Base-by-base conservation (phyloP, 2,888 invertebrate species). In the Drosophila flavopinicola region DNA sequence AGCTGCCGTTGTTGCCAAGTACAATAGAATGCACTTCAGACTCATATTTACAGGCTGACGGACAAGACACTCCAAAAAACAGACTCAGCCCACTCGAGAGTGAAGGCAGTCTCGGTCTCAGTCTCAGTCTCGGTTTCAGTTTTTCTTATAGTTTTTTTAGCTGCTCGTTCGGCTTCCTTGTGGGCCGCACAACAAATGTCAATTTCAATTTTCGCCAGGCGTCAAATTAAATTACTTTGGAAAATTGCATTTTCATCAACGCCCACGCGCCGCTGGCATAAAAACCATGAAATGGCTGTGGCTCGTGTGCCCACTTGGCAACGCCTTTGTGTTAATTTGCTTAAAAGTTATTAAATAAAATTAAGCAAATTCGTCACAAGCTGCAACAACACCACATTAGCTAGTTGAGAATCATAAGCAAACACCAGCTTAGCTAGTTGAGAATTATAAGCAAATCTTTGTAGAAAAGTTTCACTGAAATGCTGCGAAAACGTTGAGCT, bases 121-220 rank as follows among this genome's bases (percentile, higher is more conserved):
- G 23, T 44, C 54, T 24, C 1, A 20, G 20, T 45, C 27, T n/a
- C n/a, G n/a, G n/a, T n/a, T n/a, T n/a, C n/a, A n/a, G n/a, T n/a
- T n/a, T n/a, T n/a, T n/a, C n/a, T n/a, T n/a, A n/a, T n/a, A n/a
- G n/a, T n/a, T n/a, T n/a, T n/a, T 17, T 42, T 27, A 10, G 15
- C 25, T 33, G 53, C 23, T 7, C 44, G 53, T 73, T 52, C n/a
- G 73, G 68, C 78, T 79, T 79, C 83, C 78, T 85, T 68, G 79
- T 85, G 79, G 85, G 78, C 68, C 30, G 83, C 54, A 58, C 57
- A 63, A 45, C 64, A 79, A 82, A 82, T 86, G 80, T 84, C 80
- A 82, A 57, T 74, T 86, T 82, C 80, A 86, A 86, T 82, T 79
- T 82, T 83, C 64, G 65, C 70, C 68, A 47, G 74, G 84, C 84